Base-by-base conservation (phyloP, 2,797 vertebrate genomes). In the Coregonus suidteri region DNA sequence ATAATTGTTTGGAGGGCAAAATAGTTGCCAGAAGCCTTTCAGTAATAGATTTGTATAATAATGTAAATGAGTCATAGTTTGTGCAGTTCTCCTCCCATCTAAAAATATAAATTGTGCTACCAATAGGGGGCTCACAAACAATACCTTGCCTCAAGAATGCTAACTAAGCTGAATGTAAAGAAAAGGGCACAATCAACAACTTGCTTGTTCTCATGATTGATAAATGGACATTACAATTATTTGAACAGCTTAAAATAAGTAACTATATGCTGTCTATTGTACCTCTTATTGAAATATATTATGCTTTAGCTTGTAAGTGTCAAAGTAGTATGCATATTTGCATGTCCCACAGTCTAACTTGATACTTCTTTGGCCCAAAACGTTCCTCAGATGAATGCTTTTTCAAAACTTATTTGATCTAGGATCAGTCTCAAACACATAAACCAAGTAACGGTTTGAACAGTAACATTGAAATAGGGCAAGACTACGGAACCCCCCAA, bases 341-440 rank as follows among this genome's bases (percentile, higher is more conserved):
- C 34, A 75, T 56, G 51, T 54, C 62, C 73, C 74, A 68, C 25
- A 62, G 25, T 18, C 72, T 52, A 25, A 47, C 71, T 64, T 77
- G 20, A 71, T 47, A 71, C 67, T 53, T 77, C 62, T 79, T 74
- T 71, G 79, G 73, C 67, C 72, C 70, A 76, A 81, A 75, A 81
- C 70, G 79, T 62, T 77, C 79, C 72, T 77, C 75, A 41, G 71
- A 53, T 71, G 75, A 77, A 80, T 34, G 59, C 66, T 73, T 18
- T 41, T 41, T 74, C 75, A 81, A 81, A 74, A 77, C 79, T 34
- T 62, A 71, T 77, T 75, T 81, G 76, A 67, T 81, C 76, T 78
- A 81, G 51, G 66, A 25, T 74, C 69, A 78, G 56, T 35, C 52
- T 75, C 80, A 70, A 81, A 78, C 73, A 78, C 80, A 81, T 81